Evolutionary conservation across 2,113 vertebrate genomes (phyloP).

Genomic region (Micronycteris hirsuta): DNA sequence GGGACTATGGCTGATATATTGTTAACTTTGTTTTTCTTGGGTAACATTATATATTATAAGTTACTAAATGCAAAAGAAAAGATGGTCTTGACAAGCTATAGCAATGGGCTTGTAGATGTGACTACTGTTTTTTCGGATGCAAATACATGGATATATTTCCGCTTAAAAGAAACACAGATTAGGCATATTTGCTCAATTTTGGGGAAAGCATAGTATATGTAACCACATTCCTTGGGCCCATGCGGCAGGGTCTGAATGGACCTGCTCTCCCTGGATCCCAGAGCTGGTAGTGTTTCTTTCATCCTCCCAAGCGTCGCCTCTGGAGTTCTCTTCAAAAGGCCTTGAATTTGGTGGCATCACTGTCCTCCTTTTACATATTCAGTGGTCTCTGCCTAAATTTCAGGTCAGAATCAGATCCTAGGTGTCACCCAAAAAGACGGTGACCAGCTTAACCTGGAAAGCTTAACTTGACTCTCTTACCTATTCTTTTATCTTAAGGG

Average conservation of each 20-base stretch:
- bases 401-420: background rate
- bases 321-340: background rate
- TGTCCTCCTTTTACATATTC: background rate
- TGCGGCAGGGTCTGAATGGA: background rate
- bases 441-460: background rate
- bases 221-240: background rate
- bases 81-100: background rate
- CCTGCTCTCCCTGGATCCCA: background rate
- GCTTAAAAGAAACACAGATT: background rate
- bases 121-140: background rate
- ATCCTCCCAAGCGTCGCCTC: background rate
- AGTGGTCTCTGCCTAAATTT: background rate
- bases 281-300: background rate
- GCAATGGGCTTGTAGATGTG: background rate
- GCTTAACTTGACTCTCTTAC: background rate
- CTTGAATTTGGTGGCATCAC: background rate
- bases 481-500: background rate
- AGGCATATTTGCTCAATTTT: background rate
- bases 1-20: background rate
- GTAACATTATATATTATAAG: background rate
- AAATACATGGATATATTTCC: background rate
- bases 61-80: conserved; percentile 9
- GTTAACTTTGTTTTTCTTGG: background rate
- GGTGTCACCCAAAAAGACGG: background rate
- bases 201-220: background rate